Base-by-base conservation (phyloP, 2,797 vertebrate species). In the Hafferia zeledoni region DNA sequence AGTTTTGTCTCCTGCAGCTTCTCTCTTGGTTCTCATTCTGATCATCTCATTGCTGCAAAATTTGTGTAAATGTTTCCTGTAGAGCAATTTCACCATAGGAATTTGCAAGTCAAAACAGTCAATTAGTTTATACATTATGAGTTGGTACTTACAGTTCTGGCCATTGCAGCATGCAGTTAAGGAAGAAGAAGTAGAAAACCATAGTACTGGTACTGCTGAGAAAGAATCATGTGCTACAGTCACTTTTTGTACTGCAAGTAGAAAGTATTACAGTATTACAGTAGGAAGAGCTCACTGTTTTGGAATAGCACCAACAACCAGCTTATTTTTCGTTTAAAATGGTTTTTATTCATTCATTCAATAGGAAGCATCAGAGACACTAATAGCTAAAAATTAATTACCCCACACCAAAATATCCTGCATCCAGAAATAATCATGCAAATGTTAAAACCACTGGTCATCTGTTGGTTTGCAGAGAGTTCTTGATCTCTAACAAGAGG, bases 71-170 rank as follows among this genome's bases (percentile, higher is more conserved):
- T 83, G 28, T 53, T 87, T 90, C 78, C 20, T 76, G 68, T 5
- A 63, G 27, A 82, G 49, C 35, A 92, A 70, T 56, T 89, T 79
- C 39, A 47, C 72, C 53, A 65, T 0, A 75, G 39, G 44, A 91
- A 95, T 92, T 89, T 93, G 61, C 76, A 95, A 89, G 68, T 85
- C 43, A 93, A 68, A 95, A 28, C 33, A 83, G 52, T 53, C 39
- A 72, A 50, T 93, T 90, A 39, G 53, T 70, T 91, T 83, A 60
- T 57, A 89, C 74, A 89, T 85, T 53, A 85, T 17, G 30, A 68
- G n/a, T 80, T 56, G 46, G 18, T 67, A 75, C 2, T 4, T 84
- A 46, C 28, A 74, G 30, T 27, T 77, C 33, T 76, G 81, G 24
- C 17, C 53, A 41, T 31, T 60, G 59, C 35, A 91, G 60, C 44